Evolutionary conservation across 1,140 invertebrate genomes (phyloP).

Genomic region (Triops longicaudatus): DNA sequence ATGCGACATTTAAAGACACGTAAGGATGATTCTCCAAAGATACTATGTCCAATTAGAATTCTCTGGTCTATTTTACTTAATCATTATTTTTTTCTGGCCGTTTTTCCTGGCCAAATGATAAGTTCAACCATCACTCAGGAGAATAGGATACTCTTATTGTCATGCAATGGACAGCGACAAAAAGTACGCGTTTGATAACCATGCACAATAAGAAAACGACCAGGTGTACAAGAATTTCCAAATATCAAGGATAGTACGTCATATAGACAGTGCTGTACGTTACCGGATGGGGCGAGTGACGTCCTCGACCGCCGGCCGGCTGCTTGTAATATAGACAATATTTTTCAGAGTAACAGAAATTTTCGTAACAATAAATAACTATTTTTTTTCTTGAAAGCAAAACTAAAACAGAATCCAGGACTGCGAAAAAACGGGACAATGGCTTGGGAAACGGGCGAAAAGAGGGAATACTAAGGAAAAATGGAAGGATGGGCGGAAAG

Average conservation of each 20-base stretch:
- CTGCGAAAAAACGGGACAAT: too few species aligned
- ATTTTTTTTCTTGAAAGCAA: too few species aligned
- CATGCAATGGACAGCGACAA: background rate
- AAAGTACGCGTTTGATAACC: background rate
- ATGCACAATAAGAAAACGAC: slow-evolving; percentile 12
- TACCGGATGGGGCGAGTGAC: slow-evolving; percentile 6
- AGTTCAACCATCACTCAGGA: background rate
- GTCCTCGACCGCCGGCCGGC: slow-evolving; percentile 15
- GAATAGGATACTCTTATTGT: background rate
- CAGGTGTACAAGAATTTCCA: slow-evolving; percentile 23
- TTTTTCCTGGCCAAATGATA: background rate
- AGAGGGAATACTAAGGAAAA: background rate
- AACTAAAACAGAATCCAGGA: background rate
- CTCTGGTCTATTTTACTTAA: background rate
- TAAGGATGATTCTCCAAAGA: background rate
- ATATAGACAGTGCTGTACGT: background rate
- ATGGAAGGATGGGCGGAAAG: background rate
- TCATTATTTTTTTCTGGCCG: background rate
- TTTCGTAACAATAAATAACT: background rate
- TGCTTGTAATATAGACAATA: slow-evolving; percentile 15
- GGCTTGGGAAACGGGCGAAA: background rate
- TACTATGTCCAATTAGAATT: background rate
- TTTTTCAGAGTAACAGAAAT: background rate
- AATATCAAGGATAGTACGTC: slow-evolving; percentile 21
- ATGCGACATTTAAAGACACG: background rate